phyloP scores from a whole-genome alignment of 2,888 invertebrate genomes.

The Tiliacea citrago region DNA sequence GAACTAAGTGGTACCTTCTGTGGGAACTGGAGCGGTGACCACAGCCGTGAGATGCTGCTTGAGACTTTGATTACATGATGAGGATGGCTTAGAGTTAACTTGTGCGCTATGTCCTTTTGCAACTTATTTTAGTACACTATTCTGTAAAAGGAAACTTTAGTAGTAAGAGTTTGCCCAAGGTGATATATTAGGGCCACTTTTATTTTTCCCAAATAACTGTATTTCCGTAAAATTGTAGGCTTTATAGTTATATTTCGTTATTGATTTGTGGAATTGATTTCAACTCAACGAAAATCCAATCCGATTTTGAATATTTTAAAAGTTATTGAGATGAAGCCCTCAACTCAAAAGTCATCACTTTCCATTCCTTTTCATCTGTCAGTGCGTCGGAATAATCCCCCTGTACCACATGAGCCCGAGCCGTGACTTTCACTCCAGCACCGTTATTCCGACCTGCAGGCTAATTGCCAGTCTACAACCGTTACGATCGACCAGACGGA shows the following conservation, averaged over 20 bases:
- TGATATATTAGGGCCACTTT: not conserved
- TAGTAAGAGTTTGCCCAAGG: not conserved
- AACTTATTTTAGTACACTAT: not conserved
- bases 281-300: not conserved
- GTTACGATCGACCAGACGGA: conserved; percentile 41
- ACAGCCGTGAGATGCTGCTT: conserved; percentile 25
- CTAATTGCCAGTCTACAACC: conserved; percentile 45
- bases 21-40: conserved; percentile 49
- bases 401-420: conserved; percentile 7
- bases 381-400: conserved; percentile 27
- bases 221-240: not conserved
- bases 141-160: not conserved
- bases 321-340: conserved; percentile 17
- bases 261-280: conserved; percentile 16
- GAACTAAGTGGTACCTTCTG: conserved; percentile 8
- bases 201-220: not conserved
- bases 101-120: not conserved
- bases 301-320: not conserved
- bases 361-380: conserved; percentile 22
- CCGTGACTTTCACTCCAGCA: conserved; percentile 42
- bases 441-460: conserved; percentile 37
- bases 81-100: not conserved
- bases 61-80: not conserved
- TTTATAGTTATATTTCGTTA: not conserved
- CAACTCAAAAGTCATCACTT: conserved; percentile 36